Conservation (phyloP, 2,113 vertebrate genomes). For the Agelaius tricolor region DNA sequence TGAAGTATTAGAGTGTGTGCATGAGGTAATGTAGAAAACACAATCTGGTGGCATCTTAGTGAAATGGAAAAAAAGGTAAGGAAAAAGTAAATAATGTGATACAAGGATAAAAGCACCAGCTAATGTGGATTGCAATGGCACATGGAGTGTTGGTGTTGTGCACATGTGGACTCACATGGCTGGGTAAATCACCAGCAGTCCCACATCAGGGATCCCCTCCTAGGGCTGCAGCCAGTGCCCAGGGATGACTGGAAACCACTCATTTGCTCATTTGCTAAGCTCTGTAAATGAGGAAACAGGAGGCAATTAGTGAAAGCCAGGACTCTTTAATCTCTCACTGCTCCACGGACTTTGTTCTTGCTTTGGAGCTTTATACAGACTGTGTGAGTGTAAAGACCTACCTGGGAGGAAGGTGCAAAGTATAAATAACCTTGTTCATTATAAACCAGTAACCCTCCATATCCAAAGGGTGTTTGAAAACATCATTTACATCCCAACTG, state of each 20-base stretch:
- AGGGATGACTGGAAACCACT: not conserved
- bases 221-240: not conserved
- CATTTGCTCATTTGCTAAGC: not conserved
- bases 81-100: not conserved
- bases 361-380: not conserved
- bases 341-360: not conserved
- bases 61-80: not conserved
- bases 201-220: not conserved
- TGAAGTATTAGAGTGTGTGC: not conserved
- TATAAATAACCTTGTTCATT: not conserved
- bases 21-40: not conserved
- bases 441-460: not conserved
- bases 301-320: not conserved
- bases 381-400: not conserved
- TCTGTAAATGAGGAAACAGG: not conserved
- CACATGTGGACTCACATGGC: not conserved
- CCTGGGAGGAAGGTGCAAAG: conserved; percentile 8
- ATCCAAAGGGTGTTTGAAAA: not conserved
- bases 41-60: not conserved
- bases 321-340: not conserved
- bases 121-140: not conserved
- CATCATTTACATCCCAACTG: not conserved
- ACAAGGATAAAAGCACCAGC: not conserved
- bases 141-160: not conserved
- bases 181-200: not conserved